phyloP scores from a whole-genome alignment of 1,140 invertebrate genomes.

The Drosophila eugracilis region DNA sequence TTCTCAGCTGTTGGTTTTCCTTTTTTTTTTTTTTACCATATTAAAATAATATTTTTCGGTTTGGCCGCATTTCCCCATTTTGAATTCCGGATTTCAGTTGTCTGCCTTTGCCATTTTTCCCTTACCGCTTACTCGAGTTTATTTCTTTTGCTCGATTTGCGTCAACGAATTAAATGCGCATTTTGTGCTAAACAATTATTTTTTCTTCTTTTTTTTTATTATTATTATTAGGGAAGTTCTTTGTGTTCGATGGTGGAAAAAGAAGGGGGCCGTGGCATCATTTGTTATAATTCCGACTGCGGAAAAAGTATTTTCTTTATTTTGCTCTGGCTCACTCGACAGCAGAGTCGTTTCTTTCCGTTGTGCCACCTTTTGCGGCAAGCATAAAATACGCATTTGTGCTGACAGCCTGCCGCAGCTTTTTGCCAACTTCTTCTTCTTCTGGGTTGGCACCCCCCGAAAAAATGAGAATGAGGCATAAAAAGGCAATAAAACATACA shows the following conservation, averaged over 20 bases:
- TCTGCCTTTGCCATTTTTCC: slow-evolving; percentile 8
- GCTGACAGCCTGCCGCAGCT: slow-evolving; percentile 62
- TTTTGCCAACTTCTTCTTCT: slow-evolving; percentile 63
- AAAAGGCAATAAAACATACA: slow-evolving; percentile 59
- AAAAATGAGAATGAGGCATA: slow-evolving; percentile 68
- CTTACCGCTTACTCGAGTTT: slow-evolving; percentile 12
- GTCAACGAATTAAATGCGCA: slow-evolving; percentile 78
- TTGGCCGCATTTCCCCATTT: slow-evolving; percentile 74
- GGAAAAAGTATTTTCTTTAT: slow-evolving; percentile 42
- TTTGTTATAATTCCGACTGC: slow-evolving; percentile 70
- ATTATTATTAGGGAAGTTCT: slow-evolving; percentile 47
- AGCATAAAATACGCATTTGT: slow-evolving; percentile 80
- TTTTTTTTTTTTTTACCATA: slow-evolving; percentile 76
- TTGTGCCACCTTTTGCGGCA: slow-evolving; percentile 69
- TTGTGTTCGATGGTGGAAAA: slow-evolving; percentile 15
- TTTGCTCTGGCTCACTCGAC: slow-evolving; percentile 5
- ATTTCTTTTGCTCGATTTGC: slow-evolving; percentile 70
- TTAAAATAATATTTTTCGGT: slow-evolving; percentile 79
- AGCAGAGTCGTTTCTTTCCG: slow-evolving; percentile 42
- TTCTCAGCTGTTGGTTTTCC: slow-evolving; percentile 57
- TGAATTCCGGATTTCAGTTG: slow-evolving; percentile 48
- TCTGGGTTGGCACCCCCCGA: slow-evolving; percentile 53
- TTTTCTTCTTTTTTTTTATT: slow-evolving; percentile 10
- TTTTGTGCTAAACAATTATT: slow-evolving; percentile 77
- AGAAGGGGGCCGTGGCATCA: slow-evolving; percentile 36